Evolutionary conservation across 2,113 vertebrate genomes (phyloP).

Genomic region (Protobothrops mucrosquamatus): DNA sequence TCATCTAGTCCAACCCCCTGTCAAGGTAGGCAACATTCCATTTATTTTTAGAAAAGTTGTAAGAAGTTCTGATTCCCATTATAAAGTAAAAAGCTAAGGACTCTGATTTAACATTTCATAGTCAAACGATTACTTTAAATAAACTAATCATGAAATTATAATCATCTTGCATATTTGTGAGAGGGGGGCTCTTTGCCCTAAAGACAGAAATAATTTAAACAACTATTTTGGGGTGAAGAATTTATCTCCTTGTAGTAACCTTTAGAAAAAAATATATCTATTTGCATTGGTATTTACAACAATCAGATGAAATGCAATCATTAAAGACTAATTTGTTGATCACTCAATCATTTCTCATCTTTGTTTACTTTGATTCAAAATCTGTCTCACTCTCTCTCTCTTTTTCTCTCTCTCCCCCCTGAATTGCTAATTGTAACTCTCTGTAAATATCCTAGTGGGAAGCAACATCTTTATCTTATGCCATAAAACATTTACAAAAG

Average conservation of each 20-base stretch:
- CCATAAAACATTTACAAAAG: neutral
- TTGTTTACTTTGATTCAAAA: neutral
- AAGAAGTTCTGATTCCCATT: neutral
- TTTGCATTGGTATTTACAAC: neutral
- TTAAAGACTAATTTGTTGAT: neutral
- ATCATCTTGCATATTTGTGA: neutral
- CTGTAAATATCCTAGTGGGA: neutral
- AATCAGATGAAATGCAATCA: neutral
- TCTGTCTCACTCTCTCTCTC: neutral
- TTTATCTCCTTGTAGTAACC: neutral
- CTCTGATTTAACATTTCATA: neutral
- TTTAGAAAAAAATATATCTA: neutral
- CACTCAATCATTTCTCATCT: neutral
- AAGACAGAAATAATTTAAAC: neutral
- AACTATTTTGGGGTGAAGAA: neutral
- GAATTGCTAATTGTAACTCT: neutral
- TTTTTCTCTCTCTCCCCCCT: neutral
- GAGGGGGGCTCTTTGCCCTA: neutral
- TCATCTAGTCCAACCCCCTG: too few species aligned
- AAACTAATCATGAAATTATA: neutral
- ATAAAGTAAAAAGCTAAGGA: neutral
- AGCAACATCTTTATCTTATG: neutral
- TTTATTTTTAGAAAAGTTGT: neutral
- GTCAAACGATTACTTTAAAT: neutral
- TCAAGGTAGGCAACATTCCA: neutral